Conservation (phyloP, 2,113 vertebrate genomes). For the Argyrosomus japonicus region DNA sequence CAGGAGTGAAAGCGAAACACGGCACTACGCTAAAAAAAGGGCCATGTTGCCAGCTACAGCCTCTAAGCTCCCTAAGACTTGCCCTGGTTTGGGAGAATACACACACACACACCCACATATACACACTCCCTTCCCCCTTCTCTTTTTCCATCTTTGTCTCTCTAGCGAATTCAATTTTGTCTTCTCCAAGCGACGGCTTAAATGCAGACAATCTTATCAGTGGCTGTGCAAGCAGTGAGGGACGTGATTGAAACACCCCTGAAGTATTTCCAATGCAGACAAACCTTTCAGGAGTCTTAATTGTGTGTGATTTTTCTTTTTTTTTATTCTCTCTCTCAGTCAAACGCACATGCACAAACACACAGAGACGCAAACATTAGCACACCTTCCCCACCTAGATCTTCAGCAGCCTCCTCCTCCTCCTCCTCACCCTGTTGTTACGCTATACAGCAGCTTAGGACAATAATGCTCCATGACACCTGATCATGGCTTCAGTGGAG, state of each 20-base stretch:
- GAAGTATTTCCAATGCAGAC: slow-evolving; percentile 83
- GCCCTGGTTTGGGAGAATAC: slow-evolving; percentile 73
- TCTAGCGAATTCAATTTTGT: slow-evolving; percentile 83
- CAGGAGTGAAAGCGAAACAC: slow-evolving; percentile 59
- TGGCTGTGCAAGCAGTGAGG: slow-evolving; percentile 82
- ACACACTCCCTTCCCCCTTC: slow-evolving; percentile 58
- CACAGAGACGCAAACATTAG: slow-evolving; percentile 52
- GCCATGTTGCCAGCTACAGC: slow-evolving; percentile 66
- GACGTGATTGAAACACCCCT: slow-evolving; percentile 82
- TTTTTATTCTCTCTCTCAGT: slow-evolving; percentile 23
- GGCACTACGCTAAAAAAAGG: slow-evolving; percentile 51
- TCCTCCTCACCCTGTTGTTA: slow-evolving; percentile 46
- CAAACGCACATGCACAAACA: slow-evolving; percentile 58
- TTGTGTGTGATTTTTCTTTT: slow-evolving; percentile 68
- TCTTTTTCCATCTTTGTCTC: slow-evolving; percentile 80
- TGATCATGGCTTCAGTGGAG: slow-evolving; percentile 59
- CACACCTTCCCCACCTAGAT: slow-evolving; percentile 57
- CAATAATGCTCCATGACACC: slow-evolving; percentile 60
- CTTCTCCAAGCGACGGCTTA: slow-evolving; percentile 81
- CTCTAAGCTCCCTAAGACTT: slow-evolving; percentile 77
- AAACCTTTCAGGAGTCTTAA: slow-evolving; percentile 83
- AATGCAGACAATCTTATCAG: slow-evolving; percentile 85
- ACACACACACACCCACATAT: slow-evolving; percentile 42
- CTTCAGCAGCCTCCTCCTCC: slow-evolving; percentile 52
- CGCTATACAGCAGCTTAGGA: slow-evolving; percentile 43